Conservation (phyloP, 2,888 invertebrate genomes). For the Silvanus unidentatus region DNA sequence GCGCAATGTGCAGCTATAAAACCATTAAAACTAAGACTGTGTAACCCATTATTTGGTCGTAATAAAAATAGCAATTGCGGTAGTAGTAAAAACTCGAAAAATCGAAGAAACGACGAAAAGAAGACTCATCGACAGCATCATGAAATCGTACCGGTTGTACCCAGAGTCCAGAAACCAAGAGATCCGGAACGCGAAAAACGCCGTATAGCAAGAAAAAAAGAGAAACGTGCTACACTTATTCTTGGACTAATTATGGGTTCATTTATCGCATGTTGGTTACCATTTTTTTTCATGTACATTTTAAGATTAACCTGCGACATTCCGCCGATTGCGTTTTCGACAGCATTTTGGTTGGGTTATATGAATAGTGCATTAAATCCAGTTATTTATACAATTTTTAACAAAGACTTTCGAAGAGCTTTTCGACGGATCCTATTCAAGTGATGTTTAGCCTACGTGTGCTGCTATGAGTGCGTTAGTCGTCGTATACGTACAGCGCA, state of each 20-base stretch:
- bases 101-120: constrained; percentile 44
- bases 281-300: constrained; percentile 93
- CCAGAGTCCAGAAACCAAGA: constrained; percentile 70
- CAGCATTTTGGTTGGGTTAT: constrained; percentile 95
- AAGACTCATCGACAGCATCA: constrained; percentile 9
- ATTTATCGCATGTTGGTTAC: constrained; percentile 97
- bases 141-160: constrained; percentile 60
- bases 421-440: constrained; percentile 94
- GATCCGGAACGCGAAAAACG: constrained; percentile 92
- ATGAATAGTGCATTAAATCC: constrained; percentile 96
- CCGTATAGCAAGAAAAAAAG: constrained; percentile 88
- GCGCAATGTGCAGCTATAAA: constrained; percentile 88
- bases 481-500: constrained; percentile 58
- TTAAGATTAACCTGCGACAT: constrained; percentile 76
- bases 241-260: constrained; percentile 97
- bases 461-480: constrained; percentile 71
- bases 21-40: constrained; percentile 78
- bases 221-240: constrained; percentile 93
- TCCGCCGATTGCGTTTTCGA: constrained; percentile 78
- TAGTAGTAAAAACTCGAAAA: constrained; percentile 43
- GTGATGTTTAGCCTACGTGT: constrained; percentile 85
- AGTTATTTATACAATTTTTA: constrained; percentile 94
- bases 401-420: constrained; percentile 94
- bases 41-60: constrained; percentile 78
- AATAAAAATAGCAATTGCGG: constrained; percentile 20